These are phyloP conservation scores for Isotomurus palustris DNA, from an alignment of 2,888 invertebrate genomes.

Conservation along the genomic window DNA sequence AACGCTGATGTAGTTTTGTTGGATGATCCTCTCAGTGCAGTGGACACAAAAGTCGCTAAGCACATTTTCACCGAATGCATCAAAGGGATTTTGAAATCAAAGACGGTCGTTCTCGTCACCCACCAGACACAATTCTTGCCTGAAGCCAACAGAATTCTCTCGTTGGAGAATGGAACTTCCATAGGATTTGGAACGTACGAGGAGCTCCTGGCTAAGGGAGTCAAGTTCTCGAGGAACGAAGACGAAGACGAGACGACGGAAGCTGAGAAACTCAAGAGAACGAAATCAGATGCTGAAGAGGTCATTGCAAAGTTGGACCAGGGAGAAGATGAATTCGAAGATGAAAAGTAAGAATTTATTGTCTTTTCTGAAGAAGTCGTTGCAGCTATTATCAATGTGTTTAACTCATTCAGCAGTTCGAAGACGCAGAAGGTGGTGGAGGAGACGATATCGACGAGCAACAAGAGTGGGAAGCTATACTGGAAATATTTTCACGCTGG, in stretches of 20 bases:
- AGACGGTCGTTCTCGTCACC: conserved; percentile 37
- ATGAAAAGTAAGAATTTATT: no score
- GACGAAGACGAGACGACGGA: no score
- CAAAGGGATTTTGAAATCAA: conserved; percentile 28
- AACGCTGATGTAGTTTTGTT: conserved; percentile 38
- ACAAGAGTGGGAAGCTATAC: conserved; percentile 59
- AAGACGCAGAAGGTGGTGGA: conserved; percentile 57
- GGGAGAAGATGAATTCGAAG: no score
- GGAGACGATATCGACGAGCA: conserved; percentile 64
- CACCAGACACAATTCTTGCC: conserved; percentile 44
- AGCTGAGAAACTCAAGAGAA: no score
- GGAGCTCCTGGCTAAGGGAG: conserved; percentile 65
- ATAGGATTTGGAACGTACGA: no score
- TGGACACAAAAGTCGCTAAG: conserved; percentile 41
- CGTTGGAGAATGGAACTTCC: conserved; percentile 34
- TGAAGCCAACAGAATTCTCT: conserved; percentile 33
- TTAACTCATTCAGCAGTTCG: no score
- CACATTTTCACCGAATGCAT: conserved; percentile 43
- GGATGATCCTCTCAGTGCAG: conserved; percentile 31
- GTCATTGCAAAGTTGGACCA: no score
- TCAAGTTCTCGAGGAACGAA: no score
- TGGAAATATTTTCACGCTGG: conserved; percentile 67
- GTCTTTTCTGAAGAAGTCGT: no score
- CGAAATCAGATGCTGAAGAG: no score
- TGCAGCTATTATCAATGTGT: no score